phyloP scores from a whole-genome alignment of 2,113 vertebrate genomes.

The Melanerpes formicivorus region DNA sequence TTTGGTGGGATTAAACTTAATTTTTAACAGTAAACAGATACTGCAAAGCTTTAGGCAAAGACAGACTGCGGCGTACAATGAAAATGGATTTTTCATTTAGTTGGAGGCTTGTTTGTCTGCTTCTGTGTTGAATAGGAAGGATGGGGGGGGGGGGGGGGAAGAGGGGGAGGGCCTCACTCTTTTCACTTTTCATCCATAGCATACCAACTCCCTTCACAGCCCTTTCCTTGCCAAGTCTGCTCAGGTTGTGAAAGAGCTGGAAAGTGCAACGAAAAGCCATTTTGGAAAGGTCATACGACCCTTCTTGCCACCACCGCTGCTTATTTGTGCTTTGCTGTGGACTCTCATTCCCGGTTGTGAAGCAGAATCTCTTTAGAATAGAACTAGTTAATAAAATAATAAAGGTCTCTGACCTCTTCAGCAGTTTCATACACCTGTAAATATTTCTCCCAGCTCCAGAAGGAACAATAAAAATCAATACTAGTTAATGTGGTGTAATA shows the following conservation, averaged over 20 bases:
- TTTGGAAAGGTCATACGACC: background rate
- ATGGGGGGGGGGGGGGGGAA: too few species aligned
- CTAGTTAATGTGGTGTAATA: background rate
- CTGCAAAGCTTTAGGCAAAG: background rate
- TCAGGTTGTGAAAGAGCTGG: background rate
- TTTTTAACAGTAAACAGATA: background rate
- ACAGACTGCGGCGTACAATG: background rate
- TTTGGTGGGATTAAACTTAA: background rate
- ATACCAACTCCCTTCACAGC: background rate
- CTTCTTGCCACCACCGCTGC: background rate
- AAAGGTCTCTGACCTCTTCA: conserved; percentile 39
- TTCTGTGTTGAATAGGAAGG: background rate
- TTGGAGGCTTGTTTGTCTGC: background rate
- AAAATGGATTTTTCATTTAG: background rate
- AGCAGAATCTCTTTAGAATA: background rate
- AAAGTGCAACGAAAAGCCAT: background rate
- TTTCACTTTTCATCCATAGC: background rate
- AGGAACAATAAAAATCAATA: conserved; percentile 20
- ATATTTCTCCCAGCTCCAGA: conserved; percentile 3
- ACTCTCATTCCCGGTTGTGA: background rate
- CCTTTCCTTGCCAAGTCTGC: background rate
- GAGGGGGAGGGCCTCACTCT: background rate
- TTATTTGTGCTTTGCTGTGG: background rate
- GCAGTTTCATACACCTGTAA: background rate
- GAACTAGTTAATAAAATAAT: background rate